Percentiles rank a stretch among this genome's conserved stretches.
phyloP scores from a whole-genome alignment of 1,140 invertebrate genomes.

The Brachionus rubens region DNA sequence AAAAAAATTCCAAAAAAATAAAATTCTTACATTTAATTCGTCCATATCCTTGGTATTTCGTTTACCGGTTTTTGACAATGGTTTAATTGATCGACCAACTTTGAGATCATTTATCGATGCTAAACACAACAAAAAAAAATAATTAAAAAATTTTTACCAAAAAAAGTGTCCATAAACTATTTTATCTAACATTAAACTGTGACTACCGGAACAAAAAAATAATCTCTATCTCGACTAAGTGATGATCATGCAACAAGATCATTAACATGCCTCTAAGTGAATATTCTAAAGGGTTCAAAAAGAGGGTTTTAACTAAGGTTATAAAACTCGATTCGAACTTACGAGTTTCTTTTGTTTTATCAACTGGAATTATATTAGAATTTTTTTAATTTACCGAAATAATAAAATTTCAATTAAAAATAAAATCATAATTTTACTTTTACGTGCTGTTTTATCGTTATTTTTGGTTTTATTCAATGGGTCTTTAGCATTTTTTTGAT shows the following conservation, averaged over 20 bases:
- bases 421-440: too few species aligned
- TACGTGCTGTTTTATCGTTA: constrained; percentile 10
- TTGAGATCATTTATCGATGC: constrained; percentile 25
- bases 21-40: constrained; percentile 40
- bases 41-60: constrained; percentile 24
- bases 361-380: not conserved
- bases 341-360: constrained; percentile 30
- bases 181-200: too few species aligned
- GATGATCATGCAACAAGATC: too few species aligned
- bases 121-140: constrained; percentile 14
- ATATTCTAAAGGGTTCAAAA: too few species aligned
- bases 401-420: not conserved
- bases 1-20: not conserved
- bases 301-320: too few species aligned
- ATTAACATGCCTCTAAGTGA: too few species aligned
- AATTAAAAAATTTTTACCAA: not conserved
- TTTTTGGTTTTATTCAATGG: not conserved
- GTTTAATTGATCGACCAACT: not conserved
- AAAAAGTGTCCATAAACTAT: too few species aligned
- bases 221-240: too few species aligned
- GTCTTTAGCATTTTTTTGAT: constrained; percentile 30
- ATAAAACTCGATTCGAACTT: too few species aligned
- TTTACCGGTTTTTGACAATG: constrained; percentile 26
- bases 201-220: too few species aligned
- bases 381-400: not conserved